Evolutionary conservation across 37 sponge, comb jelly and placozoan genomes (phyloP), one percentile per base, ranked within the genome.

Genomic region (Diacarnus erythraeanus): DNA sequence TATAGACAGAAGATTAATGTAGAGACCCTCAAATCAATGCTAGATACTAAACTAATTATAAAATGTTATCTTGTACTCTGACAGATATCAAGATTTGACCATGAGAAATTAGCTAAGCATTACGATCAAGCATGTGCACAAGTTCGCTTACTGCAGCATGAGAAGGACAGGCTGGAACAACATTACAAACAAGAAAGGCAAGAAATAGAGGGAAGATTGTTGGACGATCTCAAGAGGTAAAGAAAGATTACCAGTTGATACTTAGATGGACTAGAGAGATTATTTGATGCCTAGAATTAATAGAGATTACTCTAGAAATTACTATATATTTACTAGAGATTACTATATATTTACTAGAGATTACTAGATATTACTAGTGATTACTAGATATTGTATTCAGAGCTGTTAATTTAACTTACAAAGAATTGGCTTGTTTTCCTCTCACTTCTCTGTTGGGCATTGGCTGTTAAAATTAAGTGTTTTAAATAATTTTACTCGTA

Each of bases 201-300:
- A 17, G 58, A 71, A 37, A 38, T 71, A 21, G 69, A 68, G 3
- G 57, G 30, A 22, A 26, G 39, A 2, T 79, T 59, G 57, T 0
- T 59, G 64, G 80, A 79, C 21, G 51, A 74, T 1, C 64, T 77
- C 36, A 44, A 70, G 59, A 80, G 81, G 81, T 80, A 40, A 10
- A 35, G 3, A 71, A 63, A 15, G 5, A 35, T 34, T 68, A 27
- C 69, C 34, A 27, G 69, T 31, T 9, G 38, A 31, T 68, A 35
- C 20, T 20, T 6, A 60, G 61, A 60, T 60, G 23, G 22, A 26
- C 6, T 60, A 60, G 3, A 5, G 35, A 68, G 3, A 38, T 23
- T 23, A 9, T 18, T 20, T 23, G n/a, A 27, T 26, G n/a, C 15
- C 15, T 64, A 27, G 9, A 20, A 64, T 27, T 27, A 64, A 9